Base-by-base conservation (phyloP, 2,888 invertebrate genomes). In the Xiphydria camelus region DNA sequence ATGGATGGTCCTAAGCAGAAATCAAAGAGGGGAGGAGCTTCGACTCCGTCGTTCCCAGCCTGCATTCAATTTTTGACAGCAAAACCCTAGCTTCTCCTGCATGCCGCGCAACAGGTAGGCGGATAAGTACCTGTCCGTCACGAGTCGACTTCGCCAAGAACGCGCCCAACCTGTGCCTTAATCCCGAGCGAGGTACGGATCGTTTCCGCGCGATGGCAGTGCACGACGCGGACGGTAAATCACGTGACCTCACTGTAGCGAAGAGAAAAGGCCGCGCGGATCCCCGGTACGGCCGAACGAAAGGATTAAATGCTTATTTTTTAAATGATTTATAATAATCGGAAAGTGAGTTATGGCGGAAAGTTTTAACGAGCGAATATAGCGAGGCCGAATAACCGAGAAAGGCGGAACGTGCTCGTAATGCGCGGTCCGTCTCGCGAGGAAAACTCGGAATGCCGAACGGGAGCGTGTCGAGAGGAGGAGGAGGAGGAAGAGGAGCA, bases 271-370 rank as follows among this genome's bases (percentile, higher is more conserved):
- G 21, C 36, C 34, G 40, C 33, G 32, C 23, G 12, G 21, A 10
- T 40, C 41, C 41, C 41, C 37, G 10, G 33, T 12, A 18, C 25
- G 34, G 23, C 26, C 34, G 47, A 43, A 35, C 40, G 54, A 62
- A 59, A 59, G 62, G 62, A 63, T 63, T 63, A 63, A 63, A 57
- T 54, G 59, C 57, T 57, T 57, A 61, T 55, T 59, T 58, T 54
- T 21, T 35, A 37, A 41, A 40, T 63, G 63, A 63, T 62, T 62
- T 63, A 63, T 49, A 59, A 52, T 50, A 34, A 53, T 49, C 53
- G 40, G 43, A 48, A 38, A 42, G 45, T 56, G 55, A 63, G 54
- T 61, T 61, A 61, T 57, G 51, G 49, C 45, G 22, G 19, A 55
- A 61, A 63, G 57, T 63, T 63, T 63, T 61, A 55, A 61, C 53